A percentile compares a stretch with the other conserved stretches of the same genome.
Conservation (phyloP, 2,113 vertebrate genomes). For the Hystrix cristata region DNA sequence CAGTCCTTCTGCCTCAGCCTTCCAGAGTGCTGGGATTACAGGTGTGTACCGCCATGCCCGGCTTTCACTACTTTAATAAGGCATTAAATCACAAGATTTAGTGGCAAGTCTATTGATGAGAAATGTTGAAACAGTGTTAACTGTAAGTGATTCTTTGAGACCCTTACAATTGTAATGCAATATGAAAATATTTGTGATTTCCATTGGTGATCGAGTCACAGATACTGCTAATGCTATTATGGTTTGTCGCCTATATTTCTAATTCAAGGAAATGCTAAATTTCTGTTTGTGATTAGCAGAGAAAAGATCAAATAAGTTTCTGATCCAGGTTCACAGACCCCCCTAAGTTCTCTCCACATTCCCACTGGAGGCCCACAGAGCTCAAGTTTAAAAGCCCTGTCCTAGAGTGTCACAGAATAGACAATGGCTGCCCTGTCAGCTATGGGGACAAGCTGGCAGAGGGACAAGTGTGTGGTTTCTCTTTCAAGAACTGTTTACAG, state of each 20-base stretch:
- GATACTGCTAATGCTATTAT: slow-evolving; percentile 29
- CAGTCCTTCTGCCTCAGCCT: background rate
- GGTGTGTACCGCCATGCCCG: background rate
- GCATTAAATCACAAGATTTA: slow-evolving; percentile 22
- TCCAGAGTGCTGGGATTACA: background rate
- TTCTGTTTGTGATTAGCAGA: slow-evolving; percentile 36
- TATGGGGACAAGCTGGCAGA: slow-evolving; percentile 58
- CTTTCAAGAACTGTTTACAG: slow-evolving; percentile 82
- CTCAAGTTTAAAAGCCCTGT: background rate
- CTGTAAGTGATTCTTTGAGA: background rate
- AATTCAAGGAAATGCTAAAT: slow-evolving; percentile 52
- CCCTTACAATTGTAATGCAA: slow-evolving; percentile 12
- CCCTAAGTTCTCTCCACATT: slow-evolving; percentile 15
- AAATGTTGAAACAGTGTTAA: slow-evolving; percentile 25
- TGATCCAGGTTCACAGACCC: background rate
- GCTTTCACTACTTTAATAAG: slow-evolving; percentile 32
- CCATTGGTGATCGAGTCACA: slow-evolving; percentile 24
- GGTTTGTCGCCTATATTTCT: slow-evolving; percentile 32
- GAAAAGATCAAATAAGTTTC: slow-evolving; percentile 38
- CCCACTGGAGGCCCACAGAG: background rate
- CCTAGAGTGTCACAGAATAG: slow-evolving; percentile 28
- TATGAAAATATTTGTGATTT: slow-evolving; percentile 64
- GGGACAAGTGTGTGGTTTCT: slow-evolving; percentile 80
- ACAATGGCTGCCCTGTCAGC: slow-evolving; percentile 63
- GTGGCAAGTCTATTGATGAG: slow-evolving; percentile 15